Evolutionary conservation across 1,140 invertebrate species (phyloP).

Genomic region (Rhagoletis zephyria): DNA sequence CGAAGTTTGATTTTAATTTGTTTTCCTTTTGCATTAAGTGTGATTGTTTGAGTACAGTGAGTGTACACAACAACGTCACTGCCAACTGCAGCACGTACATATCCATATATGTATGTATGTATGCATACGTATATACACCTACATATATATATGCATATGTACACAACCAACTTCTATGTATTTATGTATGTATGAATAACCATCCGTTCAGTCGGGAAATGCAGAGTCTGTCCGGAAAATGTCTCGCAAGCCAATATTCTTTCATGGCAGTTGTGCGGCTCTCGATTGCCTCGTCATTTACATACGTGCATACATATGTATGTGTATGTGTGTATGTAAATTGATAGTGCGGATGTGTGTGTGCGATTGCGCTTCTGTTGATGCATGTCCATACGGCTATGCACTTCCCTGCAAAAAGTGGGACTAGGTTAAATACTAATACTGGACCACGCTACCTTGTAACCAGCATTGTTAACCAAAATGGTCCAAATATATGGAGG

Average conservation of each 20-base stretch:
- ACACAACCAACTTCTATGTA: neutral
- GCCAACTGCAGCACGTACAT: neutral
- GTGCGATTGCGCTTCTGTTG: neutral
- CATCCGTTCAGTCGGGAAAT: neutral
- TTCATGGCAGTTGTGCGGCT: neutral
- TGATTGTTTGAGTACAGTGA: conserved; percentile 41
- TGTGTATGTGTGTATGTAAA: neutral
- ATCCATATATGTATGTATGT: neutral
- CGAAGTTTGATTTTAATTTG: conserved; percentile 73
- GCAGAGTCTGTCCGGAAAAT: conserved; percentile 49
- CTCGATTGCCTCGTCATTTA: neutral
- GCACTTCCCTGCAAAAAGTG: no score
- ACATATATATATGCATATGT: neutral
- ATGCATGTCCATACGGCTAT: no score
- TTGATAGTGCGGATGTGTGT: neutral
- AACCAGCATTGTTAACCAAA: no score
- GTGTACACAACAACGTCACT: conserved; percentile 22
- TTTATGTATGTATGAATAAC: neutral
- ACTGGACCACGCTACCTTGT: no score
- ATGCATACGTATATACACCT: no score
- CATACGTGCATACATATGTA: neutral
- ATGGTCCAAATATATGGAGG: no score
- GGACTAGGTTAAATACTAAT: no score
- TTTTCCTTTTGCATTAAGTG: conserved; percentile 72
- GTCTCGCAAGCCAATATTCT: conserved; percentile 53